phyloP scores from a whole-genome alignment of 2,797 vertebrate species.

The Eleutherodactylus coqui region DNA sequence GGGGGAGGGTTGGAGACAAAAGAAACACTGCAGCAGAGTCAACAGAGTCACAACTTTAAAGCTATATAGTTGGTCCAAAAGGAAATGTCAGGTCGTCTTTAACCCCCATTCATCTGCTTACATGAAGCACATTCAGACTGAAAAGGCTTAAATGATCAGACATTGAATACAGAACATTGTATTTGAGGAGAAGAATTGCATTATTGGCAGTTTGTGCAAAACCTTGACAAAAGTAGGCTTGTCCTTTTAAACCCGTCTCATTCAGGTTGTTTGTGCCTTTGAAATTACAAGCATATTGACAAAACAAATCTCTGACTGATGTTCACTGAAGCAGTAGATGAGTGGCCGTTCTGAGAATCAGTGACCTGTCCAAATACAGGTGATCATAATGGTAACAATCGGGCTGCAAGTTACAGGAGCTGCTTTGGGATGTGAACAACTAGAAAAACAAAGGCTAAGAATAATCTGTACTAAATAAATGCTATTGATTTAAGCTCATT shows the following conservation, averaged over 20 bases:
- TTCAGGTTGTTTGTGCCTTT: neutral
- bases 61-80: too few relatives aligned
- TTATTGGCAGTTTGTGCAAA: conserved; percentile 5
- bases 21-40: too few relatives aligned
- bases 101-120: too few relatives aligned
- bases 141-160: too few relatives aligned
- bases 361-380: neutral
- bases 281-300: conserved; percentile 9
- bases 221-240: neutral
- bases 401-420: neutral
- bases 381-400: neutral
- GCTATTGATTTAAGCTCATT: too few relatives aligned
- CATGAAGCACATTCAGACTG: too few relatives aligned
- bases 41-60: too few relatives aligned
- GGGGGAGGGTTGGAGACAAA: too few relatives aligned
- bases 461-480: neutral
- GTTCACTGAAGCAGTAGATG: conserved; percentile 13
- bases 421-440: neutral
- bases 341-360: neutral
- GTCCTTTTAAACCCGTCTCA: neutral
- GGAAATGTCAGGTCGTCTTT: too few relatives aligned
- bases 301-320: neutral
- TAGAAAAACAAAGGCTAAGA: neutral
- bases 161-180: neutral
- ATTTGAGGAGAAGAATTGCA: neutral